Evolutionary conservation across 2,888 invertebrate genomes (phyloP).

Genomic region (Criorhina ranunculi): DNA sequence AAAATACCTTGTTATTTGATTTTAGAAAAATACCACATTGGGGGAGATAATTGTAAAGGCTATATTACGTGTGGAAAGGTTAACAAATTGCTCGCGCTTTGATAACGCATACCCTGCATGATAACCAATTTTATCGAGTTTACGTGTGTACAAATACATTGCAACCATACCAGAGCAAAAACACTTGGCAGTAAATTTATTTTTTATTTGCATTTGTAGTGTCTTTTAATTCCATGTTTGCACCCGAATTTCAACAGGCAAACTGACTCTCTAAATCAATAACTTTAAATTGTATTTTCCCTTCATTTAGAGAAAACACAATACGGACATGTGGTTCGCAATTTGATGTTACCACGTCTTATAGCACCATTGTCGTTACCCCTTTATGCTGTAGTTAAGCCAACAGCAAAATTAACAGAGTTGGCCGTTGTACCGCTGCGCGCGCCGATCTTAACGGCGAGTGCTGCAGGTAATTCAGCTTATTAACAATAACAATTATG

Average conservation of each 20-base stretch:
- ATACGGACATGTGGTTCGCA: conserved; percentile 75
- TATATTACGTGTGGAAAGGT: too few relatives aligned
- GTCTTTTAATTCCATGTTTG: conserved; percentile 30
- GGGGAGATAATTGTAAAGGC: too few relatives aligned
- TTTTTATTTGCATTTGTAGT: conserved; percentile 34
- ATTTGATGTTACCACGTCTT: conserved; percentile 77
- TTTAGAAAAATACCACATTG: too few relatives aligned
- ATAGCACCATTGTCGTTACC: conserved; percentile 77
- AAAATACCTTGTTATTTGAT: too few relatives aligned
- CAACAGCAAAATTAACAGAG: conserved; percentile 75
- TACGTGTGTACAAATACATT: background rate
- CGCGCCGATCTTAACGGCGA: conserved; percentile 74
- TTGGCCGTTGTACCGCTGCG: conserved; percentile 77
- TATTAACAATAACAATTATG: conserved; percentile 43
- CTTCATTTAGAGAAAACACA: conserved; percentile 76
- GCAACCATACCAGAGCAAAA: background rate
- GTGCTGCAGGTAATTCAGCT: conserved; percentile 78
- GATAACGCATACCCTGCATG: too few relatives aligned
- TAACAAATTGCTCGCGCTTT: too few relatives aligned
- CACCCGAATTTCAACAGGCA: conserved; percentile 17
- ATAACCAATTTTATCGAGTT: too few relatives aligned
- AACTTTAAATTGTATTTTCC: conserved; percentile 42
- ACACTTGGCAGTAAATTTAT: conserved; percentile 42
- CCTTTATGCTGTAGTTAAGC: conserved; percentile 77
- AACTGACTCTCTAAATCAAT: conserved; percentile 22